Evolutionary conservation across 2,113 vertebrate species (phyloP).

Genomic region (Furnarius figulus): DNA sequence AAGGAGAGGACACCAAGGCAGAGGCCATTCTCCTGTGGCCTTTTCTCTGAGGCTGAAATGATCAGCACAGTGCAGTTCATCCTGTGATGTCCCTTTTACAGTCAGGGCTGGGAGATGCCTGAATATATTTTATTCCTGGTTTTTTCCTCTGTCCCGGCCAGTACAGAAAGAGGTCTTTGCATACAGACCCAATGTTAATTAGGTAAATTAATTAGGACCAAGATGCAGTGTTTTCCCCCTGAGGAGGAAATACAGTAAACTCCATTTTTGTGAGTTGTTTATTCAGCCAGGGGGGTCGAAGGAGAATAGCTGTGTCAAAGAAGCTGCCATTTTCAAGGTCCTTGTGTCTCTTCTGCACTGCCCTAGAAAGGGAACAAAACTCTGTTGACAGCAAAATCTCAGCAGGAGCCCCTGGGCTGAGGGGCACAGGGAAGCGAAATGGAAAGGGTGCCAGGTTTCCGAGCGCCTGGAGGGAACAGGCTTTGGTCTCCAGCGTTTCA

Average conservation of each 20-base stretch:
- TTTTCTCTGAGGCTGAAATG: neutral
- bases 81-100: slow-evolving; percentile 7
- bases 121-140: neutral
- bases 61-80: accelerated
- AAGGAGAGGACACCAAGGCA: accelerated
- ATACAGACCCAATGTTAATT: slow-evolving; percentile 41
- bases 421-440: neutral
- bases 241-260: slow-evolving; percentile 57
- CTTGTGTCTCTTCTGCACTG: slow-evolving; percentile 9
- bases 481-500: slow-evolving; percentile 18
- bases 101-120: neutral
- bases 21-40: accelerated
- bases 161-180: slow-evolving; percentile 15
- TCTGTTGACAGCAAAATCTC: slow-evolving; percentile 61
- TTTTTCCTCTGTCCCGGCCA: neutral
- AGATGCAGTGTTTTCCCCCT: slow-evolving; percentile 51
- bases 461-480: slow-evolving; percentile 31
- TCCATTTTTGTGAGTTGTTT: slow-evolving; percentile 34
- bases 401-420: slow-evolving; percentile 37
- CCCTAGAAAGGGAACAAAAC: slow-evolving; percentile 62
- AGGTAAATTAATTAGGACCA: slow-evolving; percentile 57
- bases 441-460: slow-evolving; percentile 59
- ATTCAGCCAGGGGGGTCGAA: slow-evolving; percentile 43
- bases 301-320: slow-evolving; percentile 51
- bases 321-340: slow-evolving; percentile 58